These are phyloP conservation scores for Apeltes quadracus DNA, from an alignment of 2,113 vertebrate genomes.

Conservation along the genomic window DNA sequence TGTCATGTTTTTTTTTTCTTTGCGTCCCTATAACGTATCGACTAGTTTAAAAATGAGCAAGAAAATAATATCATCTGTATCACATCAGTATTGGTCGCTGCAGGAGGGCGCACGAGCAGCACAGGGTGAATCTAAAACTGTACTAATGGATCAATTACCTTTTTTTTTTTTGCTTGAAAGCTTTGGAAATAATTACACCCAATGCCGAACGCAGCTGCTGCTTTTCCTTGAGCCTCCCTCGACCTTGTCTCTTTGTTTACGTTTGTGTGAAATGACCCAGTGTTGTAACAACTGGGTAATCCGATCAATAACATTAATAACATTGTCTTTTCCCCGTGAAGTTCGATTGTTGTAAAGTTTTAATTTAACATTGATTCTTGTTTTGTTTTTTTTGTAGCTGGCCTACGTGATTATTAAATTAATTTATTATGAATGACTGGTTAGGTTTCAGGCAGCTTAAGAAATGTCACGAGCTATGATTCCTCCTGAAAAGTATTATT, in stretches of 20 bases:
- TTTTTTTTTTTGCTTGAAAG: constrained; percentile 32
- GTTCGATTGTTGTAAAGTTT: constrained; percentile 85
- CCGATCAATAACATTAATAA: constrained; percentile 83
- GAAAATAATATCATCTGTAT: constrained; percentile 20
- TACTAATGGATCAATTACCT: constrained; percentile 31
- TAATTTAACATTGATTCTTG: constrained; percentile 70
- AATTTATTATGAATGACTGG: constrained; percentile 92
- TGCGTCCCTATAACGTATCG: constrained; percentile 18
- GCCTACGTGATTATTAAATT: constrained; percentile 92
- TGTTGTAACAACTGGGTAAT: constrained; percentile 82
- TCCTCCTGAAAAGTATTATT: constrained; percentile 70
- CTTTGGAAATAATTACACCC: constrained; percentile 32
- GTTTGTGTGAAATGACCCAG: constrained; percentile 80
- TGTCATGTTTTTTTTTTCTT: constrained; percentile 47
- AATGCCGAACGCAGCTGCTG: constrained; percentile 40
- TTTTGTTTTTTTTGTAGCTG: constrained; percentile 89
- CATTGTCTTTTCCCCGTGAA: constrained; percentile 89
- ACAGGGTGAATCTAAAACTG: constrained; percentile 39
- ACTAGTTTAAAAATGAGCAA: constrained; percentile 40
- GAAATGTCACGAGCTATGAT: constrained; percentile 60
- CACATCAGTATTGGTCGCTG: constrained; percentile 61
- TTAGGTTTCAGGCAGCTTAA: constrained; percentile 83
- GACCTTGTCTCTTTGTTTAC: constrained; percentile 85
- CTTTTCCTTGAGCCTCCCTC: constrained; percentile 43
- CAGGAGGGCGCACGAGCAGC: constrained; percentile 25